phyloP scores from a whole-genome alignment of 2,113 vertebrate genomes.

The Natator depressus region DNA sequence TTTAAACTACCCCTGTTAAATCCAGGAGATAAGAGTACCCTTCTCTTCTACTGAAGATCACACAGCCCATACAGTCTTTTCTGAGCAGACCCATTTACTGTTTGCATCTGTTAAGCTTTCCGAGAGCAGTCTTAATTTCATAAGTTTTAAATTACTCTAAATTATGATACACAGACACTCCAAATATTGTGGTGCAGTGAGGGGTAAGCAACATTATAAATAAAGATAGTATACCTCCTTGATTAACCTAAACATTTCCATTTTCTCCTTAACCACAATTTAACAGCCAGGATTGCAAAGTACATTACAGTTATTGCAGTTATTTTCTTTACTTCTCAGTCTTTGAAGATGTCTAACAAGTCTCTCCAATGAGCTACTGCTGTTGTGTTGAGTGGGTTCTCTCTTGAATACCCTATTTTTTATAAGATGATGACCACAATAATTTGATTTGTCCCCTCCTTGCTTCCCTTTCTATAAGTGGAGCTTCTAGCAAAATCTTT shows the following conservation, averaged over 20 bases:
- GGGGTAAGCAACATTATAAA: background rate
- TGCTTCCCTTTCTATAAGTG: background rate
- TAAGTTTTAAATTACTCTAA: background rate
- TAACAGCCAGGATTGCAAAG: background rate
- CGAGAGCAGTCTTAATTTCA: background rate
- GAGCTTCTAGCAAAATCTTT: background rate
- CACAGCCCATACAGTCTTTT: background rate
- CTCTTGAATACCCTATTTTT: background rate
- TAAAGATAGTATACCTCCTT: background rate
- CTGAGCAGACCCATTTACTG: background rate
- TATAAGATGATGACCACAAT: background rate
- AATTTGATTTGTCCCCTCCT: background rate
- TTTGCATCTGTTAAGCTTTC: constrained; percentile 17
- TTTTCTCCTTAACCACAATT: background rate
- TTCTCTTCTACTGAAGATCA: constrained; percentile 40
- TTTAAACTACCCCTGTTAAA: constrained; percentile 44
- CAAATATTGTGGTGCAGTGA: background rate
- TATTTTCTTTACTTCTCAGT: background rate
- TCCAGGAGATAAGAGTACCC: constrained; percentile 24
- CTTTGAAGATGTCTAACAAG: background rate
- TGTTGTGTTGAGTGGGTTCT: background rate
- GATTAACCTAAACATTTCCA: background rate
- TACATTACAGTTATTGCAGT: background rate
- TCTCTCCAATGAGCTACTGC: background rate
- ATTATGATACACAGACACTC: background rate